Base-by-base conservation (phyloP, 2,888 invertebrate genomes). In the Gari tellinella region DNA sequence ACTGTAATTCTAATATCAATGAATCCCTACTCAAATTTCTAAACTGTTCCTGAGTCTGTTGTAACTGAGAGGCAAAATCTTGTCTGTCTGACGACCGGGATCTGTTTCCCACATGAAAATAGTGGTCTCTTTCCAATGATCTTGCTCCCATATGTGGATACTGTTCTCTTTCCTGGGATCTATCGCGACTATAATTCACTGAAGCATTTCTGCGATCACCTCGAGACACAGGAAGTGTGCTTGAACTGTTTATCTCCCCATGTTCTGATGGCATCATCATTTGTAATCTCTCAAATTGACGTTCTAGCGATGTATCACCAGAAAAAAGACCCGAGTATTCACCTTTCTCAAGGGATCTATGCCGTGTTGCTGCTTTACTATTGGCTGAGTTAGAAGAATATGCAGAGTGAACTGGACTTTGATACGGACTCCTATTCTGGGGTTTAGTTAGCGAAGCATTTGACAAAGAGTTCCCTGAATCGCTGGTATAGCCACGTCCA, bases 111-210 rank as follows among this genome's bases (percentile, higher is more conserved):
- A 73, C 78, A 69, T 85, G 78, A 25, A 82, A 82, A 56, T 86
- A 81, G 57, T 86, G 84, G 26, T 89, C 90, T 40, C 90, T 83
- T 67, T 90, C 90, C 38, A 90, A 81, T 19, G 91, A 91, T 48
- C 90, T 58, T 14, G 91, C 90, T 21, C 90, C 90, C 90, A 90
- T 90, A 57, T 89, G 88, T 8, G 91, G 90, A 75, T 90, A 90
- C 37, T 68, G 72, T 48, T 89, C 89, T 43, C 95, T 93, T 86
- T 95, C 95, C 82, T 95, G 92, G 60, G 95, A 95, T 56, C 94
- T 92, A 81, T 94, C 94, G 89, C 95, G 82, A 46, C 57, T 80
- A 38, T 81, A 79, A 67, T 72, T 75, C 72, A 75, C 69, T 15
- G 79, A 72, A 25, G 72, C 68, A 37, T 58, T 61, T 25, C 72